Conservation (phyloP, 2,113 vertebrate species). For the Arvicanthis niloticus region DNA sequence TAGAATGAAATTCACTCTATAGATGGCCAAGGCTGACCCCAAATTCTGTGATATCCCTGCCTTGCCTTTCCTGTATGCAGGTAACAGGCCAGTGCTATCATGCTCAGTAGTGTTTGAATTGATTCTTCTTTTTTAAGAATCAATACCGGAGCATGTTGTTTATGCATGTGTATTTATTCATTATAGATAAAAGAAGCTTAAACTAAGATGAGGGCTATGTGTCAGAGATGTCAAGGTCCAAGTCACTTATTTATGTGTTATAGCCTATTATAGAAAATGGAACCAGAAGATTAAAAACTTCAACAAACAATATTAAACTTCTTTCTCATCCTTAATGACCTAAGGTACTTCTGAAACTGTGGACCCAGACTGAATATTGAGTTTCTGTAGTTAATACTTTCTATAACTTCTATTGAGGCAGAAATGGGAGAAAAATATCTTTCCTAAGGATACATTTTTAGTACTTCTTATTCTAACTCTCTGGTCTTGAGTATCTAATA, state of each 20-base stretch:
- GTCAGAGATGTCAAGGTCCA: not conserved
- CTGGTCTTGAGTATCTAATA: not conserved
- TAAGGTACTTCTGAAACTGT: not conserved
- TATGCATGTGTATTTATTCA: not conserved
- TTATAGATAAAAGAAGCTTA: not conserved
- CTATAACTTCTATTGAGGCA: not conserved
- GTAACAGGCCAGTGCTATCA: not conserved
- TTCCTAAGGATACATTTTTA: not conserved
- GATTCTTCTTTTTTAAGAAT: not conserved
- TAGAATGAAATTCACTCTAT: rapidly evolving
- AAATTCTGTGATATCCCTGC: not conserved
- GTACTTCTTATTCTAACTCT: not conserved
- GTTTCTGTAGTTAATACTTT: not conserved
- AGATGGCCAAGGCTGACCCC: not conserved
- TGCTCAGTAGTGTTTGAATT: not conserved
- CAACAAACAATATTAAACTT: not conserved
- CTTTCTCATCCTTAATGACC: not conserved
- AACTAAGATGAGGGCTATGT: not conserved
- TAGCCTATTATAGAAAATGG: not conserved
- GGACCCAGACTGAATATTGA: not conserved
- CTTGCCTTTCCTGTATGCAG: not conserved
- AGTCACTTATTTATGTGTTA: not conserved
- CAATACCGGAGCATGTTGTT: not conserved
- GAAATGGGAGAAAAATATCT: not conserved
- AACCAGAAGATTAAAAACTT: not conserved